Evolutionary conservation across 2,113 vertebrate genomes (phyloP), one percentile per base, ranked within the genome.

Genomic region (Oreotrochilus melanogaster): DNA sequence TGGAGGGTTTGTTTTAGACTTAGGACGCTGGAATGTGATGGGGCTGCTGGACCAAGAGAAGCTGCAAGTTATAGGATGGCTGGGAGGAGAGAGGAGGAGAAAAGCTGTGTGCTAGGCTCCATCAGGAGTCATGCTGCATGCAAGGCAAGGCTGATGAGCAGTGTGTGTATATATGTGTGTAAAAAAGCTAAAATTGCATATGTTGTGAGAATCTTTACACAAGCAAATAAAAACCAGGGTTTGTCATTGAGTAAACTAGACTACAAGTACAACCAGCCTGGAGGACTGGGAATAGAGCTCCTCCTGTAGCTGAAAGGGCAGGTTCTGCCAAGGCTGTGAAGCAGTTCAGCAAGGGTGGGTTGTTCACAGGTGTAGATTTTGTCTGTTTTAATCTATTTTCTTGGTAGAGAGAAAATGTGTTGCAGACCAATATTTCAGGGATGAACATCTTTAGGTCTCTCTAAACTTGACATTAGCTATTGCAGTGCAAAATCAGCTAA

Each of bases 101-200:
- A 57, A 48, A 76, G 18, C 60, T 88, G 30, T 31, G 15, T 7
- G 3, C 61, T 64, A 12, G 47, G 47, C 35, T 86, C 35, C 0
- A 0, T 0, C 43, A 43, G 58, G 78, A 78, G 22, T 70, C 43
- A 11, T 0, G 4, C 56, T 69, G 50, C 12, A 4, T 22, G 11
- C 51, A 37, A 73, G 21, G 37, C 54, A 80, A 71, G 76, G 50
- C 57, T 66, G 58, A 18, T 31, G 42, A 79, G 35, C 18, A 27
- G 33, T 45, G 9, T 53, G 19, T 75, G 31, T 16, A 23, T 28
- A 42, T 62, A 22, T 64, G 28, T 39, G 39, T 39, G 39, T 27
- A 86, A 37, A 70, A 65, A 50, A 58, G 30, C 28, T 86, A 15
- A 73, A 72, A 47, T 54, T 17, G 16, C 3, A 12, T 30, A 6